Conservation (phyloP, 2,888 invertebrate species). For the Athrips mouffetella region DNA sequence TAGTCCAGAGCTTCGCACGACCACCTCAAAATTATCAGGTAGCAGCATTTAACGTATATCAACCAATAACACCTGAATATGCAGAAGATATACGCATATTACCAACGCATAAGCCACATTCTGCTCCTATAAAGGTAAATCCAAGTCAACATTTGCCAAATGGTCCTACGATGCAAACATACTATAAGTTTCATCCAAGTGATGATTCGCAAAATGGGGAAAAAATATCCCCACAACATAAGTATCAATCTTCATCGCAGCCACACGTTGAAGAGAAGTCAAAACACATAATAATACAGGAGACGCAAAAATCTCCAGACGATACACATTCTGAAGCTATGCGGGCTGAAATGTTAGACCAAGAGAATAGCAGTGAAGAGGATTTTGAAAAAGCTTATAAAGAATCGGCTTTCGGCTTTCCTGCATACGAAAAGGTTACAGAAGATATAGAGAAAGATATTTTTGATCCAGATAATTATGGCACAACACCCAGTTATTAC, state of each 20-base stretch:
- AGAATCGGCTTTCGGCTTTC: slow-evolving; percentile 65
- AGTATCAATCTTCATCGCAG: slow-evolving; percentile 24
- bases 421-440: slow-evolving; percentile 47
- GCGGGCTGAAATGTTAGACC: slow-evolving; percentile 46
- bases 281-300: slow-evolving; percentile 53
- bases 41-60: slow-evolving; percentile 33
- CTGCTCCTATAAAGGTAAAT: slow-evolving; percentile 48
- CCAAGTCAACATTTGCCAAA: slow-evolving; percentile 47
- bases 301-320: too few species aligned
- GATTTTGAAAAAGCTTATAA: slow-evolving; percentile 69
- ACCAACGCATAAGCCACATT: slow-evolving; percentile 34
- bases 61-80: slow-evolving; percentile 46
- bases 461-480: slow-evolving; percentile 57
- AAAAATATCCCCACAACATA: slow-evolving; percentile 20
- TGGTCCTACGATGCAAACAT: slow-evolving; percentile 24
- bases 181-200: slow-evolving; percentile 17
- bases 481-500: slow-evolving; percentile 38
- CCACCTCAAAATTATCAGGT: too few species aligned
- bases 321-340: too few species aligned
- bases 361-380: slow-evolving; percentile 65
- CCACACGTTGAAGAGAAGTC: slow-evolving; percentile 54
- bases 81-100: slow-evolving; percentile 51
- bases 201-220: slow-evolving; percentile 20
- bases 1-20: slow-evolving; percentile 18
- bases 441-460: slow-evolving; percentile 54